Percentiles rank a stretch among this genome's conserved stretches.
These are phyloP conservation scores for Hermetia illucens DNA, from an alignment of 1,140 invertebrate genomes.

Conservation along the genomic window DNA sequence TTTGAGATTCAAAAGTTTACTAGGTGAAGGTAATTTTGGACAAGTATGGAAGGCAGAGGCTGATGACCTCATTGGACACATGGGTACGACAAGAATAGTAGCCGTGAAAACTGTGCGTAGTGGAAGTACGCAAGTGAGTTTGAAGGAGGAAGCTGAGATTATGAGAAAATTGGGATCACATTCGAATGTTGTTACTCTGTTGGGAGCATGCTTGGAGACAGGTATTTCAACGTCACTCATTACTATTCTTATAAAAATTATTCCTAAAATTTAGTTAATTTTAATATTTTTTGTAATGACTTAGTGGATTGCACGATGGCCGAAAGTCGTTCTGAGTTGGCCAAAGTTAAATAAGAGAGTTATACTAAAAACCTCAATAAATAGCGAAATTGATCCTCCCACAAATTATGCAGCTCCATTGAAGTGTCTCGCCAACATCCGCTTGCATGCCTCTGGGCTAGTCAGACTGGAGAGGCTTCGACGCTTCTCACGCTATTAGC, in stretches of 20 bases:
- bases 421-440: too few species aligned
- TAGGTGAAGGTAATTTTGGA: conserved; percentile 75
- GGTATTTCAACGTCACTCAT: conserved; percentile 32
- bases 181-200: conserved; percentile 70
- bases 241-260: neutral
- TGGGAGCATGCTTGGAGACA: conserved; percentile 72
- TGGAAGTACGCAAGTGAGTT: conserved; percentile 40
- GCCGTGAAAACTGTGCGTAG: conserved; percentile 70
- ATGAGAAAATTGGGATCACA: conserved; percentile 76
- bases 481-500: too few species aligned
- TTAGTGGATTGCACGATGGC: too few species aligned
- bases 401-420: too few species aligned
- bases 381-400: too few species aligned
- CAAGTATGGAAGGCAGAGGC: conserved; percentile 76
- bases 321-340: too few species aligned
- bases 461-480: too few species aligned
- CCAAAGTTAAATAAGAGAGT: too few species aligned
- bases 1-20: conserved; percentile 58
- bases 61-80: conserved; percentile 59
- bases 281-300: too few species aligned
- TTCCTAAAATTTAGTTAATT: neutral
- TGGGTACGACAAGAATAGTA: conserved; percentile 60
- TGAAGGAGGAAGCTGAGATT: conserved; percentile 65
- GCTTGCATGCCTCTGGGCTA: too few species aligned
- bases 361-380: too few species aligned